These are phyloP conservation scores for Theonella swinhoei DNA, from an alignment of 37 sponge, comb jelly and placozoan species.

Conservation along the genomic window DNA sequence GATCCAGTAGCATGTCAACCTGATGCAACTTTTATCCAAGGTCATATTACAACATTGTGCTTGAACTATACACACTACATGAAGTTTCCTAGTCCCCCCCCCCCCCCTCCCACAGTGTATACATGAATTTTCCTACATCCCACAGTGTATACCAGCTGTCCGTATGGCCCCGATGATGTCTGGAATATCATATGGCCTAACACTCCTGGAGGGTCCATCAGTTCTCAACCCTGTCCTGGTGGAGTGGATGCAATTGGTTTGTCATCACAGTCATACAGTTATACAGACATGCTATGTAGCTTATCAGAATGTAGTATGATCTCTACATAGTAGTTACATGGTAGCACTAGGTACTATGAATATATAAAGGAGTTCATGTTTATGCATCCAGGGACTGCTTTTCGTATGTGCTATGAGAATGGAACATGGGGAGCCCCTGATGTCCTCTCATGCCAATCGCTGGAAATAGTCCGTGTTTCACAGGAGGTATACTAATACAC, in stretches of 20 bases:
- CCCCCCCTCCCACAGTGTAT: no score
- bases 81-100: no score
- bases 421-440: constrained; percentile 11
- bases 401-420: not conserved
- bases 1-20: constrained; percentile 9
- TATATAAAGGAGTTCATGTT: no score
- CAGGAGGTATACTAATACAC: no score
- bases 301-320: no score
- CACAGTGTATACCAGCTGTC: constrained; percentile 48
- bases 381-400: constrained; percentile 18
- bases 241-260: constrained; percentile 2
- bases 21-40: no score
- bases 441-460: constrained; percentile 9
- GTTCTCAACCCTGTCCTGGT: constrained; percentile 51
- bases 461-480: not conserved
- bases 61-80: no score
- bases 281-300: no score
- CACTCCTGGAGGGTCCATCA: constrained; percentile 5
- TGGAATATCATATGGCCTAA: constrained; percentile 58
- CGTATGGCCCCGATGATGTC: constrained; percentile 1
- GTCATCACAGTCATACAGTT: no score
- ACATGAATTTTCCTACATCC: no score
- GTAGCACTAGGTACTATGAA: not conserved
- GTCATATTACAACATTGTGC: no score
- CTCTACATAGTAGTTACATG: no score